Conservation (phyloP, 2,888 invertebrate genomes). For the Trachelus iudaicus region DNA sequence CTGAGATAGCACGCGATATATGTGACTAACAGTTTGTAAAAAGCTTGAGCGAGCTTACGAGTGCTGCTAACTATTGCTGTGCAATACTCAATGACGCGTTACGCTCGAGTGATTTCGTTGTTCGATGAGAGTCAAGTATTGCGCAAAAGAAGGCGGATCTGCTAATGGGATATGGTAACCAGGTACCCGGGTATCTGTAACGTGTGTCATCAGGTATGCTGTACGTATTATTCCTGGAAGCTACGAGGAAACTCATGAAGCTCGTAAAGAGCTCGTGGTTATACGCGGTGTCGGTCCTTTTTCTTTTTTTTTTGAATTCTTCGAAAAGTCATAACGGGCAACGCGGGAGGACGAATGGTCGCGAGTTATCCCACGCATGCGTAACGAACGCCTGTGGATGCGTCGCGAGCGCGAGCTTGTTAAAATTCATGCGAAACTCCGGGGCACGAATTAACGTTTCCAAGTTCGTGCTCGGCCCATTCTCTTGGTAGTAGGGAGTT, state of each 20-base stretch:
- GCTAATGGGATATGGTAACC: neutral
- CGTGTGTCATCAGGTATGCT: neutral
- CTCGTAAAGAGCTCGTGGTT: neutral
- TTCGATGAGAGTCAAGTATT: neutral
- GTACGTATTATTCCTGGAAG: neutral
- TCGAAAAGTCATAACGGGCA: neutral
- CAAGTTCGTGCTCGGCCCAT: conserved; percentile 6
- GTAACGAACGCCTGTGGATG: neutral
- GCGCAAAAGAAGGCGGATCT: neutral
- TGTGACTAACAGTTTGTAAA: neutral
- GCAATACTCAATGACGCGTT: neutral
- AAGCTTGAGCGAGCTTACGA: neutral
- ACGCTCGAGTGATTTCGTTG: neutral
- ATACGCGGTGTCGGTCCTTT: neutral
- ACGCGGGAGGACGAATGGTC: neutral
- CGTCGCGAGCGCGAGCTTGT: neutral
- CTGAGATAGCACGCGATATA: neutral
- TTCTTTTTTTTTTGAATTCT: neutral
- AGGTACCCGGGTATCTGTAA: neutral
- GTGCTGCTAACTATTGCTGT: neutral
- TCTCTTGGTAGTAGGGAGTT: neutral
- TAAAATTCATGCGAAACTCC: neutral
- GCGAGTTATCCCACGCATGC: neutral
- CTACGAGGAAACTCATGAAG: neutral
- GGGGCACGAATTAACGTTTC: neutral